Evolutionary conservation across 1,140 invertebrate species (phyloP).

Genomic region (Drosophila busckii): DNA sequence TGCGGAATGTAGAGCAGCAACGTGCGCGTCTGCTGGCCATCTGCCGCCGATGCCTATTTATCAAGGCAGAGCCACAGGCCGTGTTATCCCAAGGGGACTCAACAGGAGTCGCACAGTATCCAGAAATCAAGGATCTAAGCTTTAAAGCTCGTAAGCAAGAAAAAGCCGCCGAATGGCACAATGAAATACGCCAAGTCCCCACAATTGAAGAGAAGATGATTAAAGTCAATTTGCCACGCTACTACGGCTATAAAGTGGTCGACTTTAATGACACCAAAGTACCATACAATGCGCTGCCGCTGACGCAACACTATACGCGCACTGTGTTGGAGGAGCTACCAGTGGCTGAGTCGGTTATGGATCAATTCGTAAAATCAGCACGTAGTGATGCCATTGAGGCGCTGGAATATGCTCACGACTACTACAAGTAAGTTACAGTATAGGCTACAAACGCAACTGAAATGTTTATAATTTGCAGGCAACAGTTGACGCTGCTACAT

Average conservation of each 20-base stretch:
- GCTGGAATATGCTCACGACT: conserved; percentile 55
- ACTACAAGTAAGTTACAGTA: conserved; percentile 32
- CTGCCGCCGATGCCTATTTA: conserved; percentile 18
- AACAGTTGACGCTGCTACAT: conserved; percentile 64
- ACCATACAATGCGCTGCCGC: conserved; percentile 84
- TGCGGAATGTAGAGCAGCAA: conserved; percentile 33
- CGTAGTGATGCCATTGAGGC: conserved; percentile 53
- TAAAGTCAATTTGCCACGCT: conserved; percentile 88
- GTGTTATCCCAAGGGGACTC: conserved; percentile 50
- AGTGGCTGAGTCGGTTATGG: conserved; percentile 9
- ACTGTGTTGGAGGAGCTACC: conserved; percentile 82
- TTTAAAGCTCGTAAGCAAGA: conserved; percentile 76
- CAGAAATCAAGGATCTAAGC: conserved; percentile 82
- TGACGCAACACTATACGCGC: conserved; percentile 86
- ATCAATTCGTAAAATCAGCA: conserved; percentile 62
- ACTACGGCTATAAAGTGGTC: conserved; percentile 86
- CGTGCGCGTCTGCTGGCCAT: conserved; percentile 28
- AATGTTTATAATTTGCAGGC: not conserved
- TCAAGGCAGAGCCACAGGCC: conserved; percentile 20
- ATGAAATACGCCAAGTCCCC: conserved; percentile 83
- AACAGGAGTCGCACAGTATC: conserved; percentile 81
- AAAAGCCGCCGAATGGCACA: conserved; percentile 79
- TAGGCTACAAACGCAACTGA: not conserved
- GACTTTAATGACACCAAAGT: conserved; percentile 82
- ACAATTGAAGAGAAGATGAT: conserved; percentile 91